Evolutionary conservation across 2,888 invertebrate species (phyloP).

Genomic region (Stomorhina lunata): DNA sequence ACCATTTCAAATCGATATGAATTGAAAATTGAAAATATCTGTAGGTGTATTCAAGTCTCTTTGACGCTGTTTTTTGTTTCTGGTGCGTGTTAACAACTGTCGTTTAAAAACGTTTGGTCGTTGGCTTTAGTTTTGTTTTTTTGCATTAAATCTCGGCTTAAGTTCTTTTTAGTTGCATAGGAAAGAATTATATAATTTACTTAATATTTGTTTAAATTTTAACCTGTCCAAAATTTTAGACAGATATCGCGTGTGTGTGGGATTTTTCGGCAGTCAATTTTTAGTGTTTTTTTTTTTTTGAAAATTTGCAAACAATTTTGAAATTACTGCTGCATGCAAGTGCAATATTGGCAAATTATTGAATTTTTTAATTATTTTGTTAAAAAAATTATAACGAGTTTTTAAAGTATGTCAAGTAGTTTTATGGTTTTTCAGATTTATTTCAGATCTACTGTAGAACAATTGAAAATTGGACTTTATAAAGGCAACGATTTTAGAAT

Average conservation of each 20-base stretch:
- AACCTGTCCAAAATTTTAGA: constrained; percentile 25
- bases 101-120: too few species aligned
- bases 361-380: not conserved
- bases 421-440: constrained; percentile 11
- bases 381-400: constrained; percentile 22
- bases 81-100: constrained; percentile 53
- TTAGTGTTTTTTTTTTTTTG: not conserved
- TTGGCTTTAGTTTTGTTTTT: constrained; percentile 35
- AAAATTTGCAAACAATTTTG: not conserved
- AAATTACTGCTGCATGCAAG: constrained; percentile 1
- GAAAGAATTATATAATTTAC: constrained; percentile 36
- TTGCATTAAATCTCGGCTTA: constrained; percentile 9
- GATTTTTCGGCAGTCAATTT: constrained; percentile 21
- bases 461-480: too few species aligned
- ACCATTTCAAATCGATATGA: constrained; percentile 30
- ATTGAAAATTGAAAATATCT: constrained; percentile 33
- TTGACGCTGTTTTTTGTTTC: not conserved
- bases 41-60: constrained; percentile 62
- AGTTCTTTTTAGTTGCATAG: constrained; percentile 11
- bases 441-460: not conserved
- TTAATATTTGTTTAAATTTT: constrained; percentile 47
- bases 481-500: not conserved
- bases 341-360: constrained; percentile 12
- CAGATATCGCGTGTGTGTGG: not conserved
- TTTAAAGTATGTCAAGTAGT: constrained; percentile 39